phyloP scores from a whole-genome alignment of 2,797 vertebrate genomes.

The Paratrypauchen microcephalus region DNA sequence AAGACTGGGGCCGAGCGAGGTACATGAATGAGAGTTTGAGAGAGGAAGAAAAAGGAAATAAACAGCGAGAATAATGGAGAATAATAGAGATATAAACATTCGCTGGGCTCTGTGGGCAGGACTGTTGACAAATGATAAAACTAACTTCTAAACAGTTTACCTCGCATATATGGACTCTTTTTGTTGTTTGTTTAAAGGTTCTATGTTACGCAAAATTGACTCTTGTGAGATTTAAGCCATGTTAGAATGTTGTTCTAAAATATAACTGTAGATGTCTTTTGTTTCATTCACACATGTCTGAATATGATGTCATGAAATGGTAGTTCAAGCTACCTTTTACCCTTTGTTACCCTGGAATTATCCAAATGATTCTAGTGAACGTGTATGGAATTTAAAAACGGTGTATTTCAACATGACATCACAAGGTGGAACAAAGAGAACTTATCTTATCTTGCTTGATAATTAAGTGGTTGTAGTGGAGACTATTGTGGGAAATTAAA shows the following conservation, averaged over 20 bases:
- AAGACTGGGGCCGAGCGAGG: conserved; percentile 38
- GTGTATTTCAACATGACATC: too few relatives aligned
- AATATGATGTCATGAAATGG: too few relatives aligned
- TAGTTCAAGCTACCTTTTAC: too few relatives aligned
- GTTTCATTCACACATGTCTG: too few relatives aligned
- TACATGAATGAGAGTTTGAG: conserved; percentile 40
- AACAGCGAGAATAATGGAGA: conserved; percentile 13
- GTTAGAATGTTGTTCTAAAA: too few relatives aligned
- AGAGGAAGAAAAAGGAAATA: conserved; percentile 19
- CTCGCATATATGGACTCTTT: neutral
- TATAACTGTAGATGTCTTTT: too few relatives aligned
- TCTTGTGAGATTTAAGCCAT: too few relatives aligned
- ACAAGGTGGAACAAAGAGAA: too few relatives aligned
- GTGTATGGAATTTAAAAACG: too few relatives aligned
- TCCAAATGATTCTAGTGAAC: too few relatives aligned
- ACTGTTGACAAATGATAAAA: conserved; percentile 14
- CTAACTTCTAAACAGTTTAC: neutral
- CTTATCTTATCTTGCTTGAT: neutral
- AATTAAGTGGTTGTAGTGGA: neutral
- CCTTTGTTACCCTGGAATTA: too few relatives aligned
- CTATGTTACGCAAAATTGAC: too few relatives aligned
- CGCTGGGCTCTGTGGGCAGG: conserved; percentile 10
- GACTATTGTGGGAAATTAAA: neutral
- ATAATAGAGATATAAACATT: conserved; percentile 12
- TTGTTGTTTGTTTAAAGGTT: neutral